Conservation (phyloP, 1,140 invertebrate species). For the Wiebesia pumilae region DNA sequence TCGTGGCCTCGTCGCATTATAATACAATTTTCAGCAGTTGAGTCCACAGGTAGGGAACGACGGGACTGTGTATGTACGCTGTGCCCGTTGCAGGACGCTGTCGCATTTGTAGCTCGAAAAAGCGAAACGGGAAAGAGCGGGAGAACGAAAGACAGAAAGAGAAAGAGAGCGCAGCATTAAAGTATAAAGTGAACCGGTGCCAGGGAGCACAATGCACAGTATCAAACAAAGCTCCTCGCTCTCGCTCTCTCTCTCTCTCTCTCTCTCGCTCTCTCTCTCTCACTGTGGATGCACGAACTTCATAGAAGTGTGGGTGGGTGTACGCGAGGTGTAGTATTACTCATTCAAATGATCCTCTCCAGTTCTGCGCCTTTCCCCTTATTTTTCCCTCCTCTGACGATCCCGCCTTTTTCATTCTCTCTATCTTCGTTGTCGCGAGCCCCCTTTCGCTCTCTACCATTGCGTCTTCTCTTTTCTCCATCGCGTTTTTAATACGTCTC, state of each 20-base stretch:
- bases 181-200: constrained; percentile 73
- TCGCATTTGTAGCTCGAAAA: constrained; percentile 45
- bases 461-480: constrained; percentile 46
- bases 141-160: constrained; percentile 55
- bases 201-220: constrained; percentile 70
- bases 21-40: constrained; percentile 72
- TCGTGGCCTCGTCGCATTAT: constrained; percentile 68
- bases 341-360: constrained; percentile 74
- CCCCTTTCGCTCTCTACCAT: constrained; percentile 49
- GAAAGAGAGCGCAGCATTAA: constrained; percentile 57
- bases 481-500: constrained; percentile 70
- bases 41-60: constrained; percentile 50
- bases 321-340: constrained; percentile 75
- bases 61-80: not conserved
- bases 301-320: constrained; percentile 71
- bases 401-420: constrained; percentile 48
- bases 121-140: constrained; percentile 42
- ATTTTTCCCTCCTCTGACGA: constrained; percentile 39
- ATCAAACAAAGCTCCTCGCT: constrained; percentile 75
- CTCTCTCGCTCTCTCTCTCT: constrained; percentile 47
- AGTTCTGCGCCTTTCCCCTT: constrained; percentile 26
- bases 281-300: constrained; percentile 59
- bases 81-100: not conserved
- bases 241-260: constrained; percentile 37
- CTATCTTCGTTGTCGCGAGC: constrained; percentile 51